phyloP scores from a whole-genome alignment of 2,888 invertebrate species.

The Rutpela maculata region DNA sequence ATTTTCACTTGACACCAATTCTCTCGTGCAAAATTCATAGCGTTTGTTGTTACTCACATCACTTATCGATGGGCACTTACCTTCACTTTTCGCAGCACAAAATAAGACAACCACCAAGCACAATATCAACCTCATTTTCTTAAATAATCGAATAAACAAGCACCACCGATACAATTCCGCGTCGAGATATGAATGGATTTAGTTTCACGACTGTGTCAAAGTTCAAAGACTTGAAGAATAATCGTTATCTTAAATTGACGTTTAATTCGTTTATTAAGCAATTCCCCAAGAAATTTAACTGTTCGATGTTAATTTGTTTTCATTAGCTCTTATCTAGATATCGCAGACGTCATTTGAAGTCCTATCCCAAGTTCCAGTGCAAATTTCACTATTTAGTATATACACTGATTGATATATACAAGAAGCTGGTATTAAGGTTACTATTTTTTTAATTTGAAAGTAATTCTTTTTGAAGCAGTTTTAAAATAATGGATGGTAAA shows the following conservation, averaged over 20 bases:
- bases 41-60: too few species aligned
- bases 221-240: conserved; percentile 42
- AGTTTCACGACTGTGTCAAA: conserved; percentile 37
- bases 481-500: too few species aligned
- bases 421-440: too few species aligned
- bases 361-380: neutral
- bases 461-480: too few species aligned
- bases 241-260: conserved; percentile 45
- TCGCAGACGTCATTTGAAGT: neutral
- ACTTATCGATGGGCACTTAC: neutral
- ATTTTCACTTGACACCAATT: too few species aligned
- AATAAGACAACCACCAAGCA: conserved; percentile 7
- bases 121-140: neutral
- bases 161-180: neutral
- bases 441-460: too few species aligned
- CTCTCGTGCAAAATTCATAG: too few species aligned
- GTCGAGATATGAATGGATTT: neutral
- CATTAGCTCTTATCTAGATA: conserved; percentile 5
- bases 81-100: conserved; percentile 26
- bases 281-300: conserved; percentile 17
- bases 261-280: conserved; percentile 25
- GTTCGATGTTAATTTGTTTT: neutral
- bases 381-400: too few species aligned
- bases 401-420: too few species aligned
- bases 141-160: neutral